Conservation (phyloP, 2,113 vertebrate species). For the Menidia beryllina region DNA sequence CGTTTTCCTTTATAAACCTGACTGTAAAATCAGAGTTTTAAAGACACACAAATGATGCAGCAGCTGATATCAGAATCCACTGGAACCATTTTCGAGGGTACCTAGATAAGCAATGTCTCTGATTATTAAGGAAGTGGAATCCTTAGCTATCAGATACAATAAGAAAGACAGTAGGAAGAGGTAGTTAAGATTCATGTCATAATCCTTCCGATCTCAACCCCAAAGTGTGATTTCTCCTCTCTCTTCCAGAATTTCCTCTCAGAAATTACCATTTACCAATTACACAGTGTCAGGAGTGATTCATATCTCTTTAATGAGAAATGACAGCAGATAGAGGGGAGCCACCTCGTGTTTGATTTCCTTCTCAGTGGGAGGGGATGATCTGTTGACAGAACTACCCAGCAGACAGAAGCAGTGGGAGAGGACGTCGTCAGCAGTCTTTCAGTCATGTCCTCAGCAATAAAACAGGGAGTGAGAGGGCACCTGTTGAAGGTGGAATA, state of each 20-base stretch:
- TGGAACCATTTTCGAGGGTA: constrained; percentile 58
- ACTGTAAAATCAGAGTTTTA: constrained; percentile 50
- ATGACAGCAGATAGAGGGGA: constrained; percentile 75
- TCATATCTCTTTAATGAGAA: constrained; percentile 80
- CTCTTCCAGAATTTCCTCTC: constrained; percentile 69
- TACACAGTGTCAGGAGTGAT: constrained; percentile 79
- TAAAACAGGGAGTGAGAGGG: constrained; percentile 20
- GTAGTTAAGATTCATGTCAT: constrained; percentile 72
- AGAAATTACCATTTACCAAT: constrained; percentile 81
- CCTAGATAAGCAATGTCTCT: constrained; percentile 62
- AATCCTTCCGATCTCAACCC: constrained; percentile 73
- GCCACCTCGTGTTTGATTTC: constrained; percentile 64
- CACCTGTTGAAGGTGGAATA: constrained; percentile 24
- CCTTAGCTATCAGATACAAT: constrained; percentile 60
- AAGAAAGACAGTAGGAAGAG: constrained; percentile 58
- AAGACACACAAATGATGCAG: constrained; percentile 46
- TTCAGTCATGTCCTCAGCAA: constrained; percentile 22
- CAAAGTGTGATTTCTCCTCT: constrained; percentile 61
- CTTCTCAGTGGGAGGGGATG: constrained; percentile 68
- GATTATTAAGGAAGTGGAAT: constrained; percentile 54
- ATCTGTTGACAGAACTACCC: constrained; percentile 73
- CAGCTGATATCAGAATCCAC: constrained; percentile 60
- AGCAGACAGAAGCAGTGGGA: constrained; percentile 35
- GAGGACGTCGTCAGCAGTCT: constrained; percentile 51
- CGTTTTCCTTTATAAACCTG: constrained; percentile 19